These are phyloP conservation scores for Hylomyscus alleni DNA, from an alignment of 2,797 vertebrate genomes.

Conservation along the genomic window DNA sequence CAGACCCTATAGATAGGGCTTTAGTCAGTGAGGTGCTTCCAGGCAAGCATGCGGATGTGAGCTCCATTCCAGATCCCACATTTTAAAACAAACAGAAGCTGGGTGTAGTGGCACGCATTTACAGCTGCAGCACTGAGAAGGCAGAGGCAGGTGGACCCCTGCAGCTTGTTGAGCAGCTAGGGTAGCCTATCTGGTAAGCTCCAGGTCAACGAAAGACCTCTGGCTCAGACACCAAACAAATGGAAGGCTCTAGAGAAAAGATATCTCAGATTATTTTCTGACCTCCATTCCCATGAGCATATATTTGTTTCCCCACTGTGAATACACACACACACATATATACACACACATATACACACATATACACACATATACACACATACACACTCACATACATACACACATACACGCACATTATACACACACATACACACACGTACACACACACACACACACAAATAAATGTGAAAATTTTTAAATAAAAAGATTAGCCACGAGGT, in stretches of 20 bases:
- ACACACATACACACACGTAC: not conserved
- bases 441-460: not conserved
- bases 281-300: not conserved
- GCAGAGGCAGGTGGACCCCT: not conserved
- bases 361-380: not conserved
- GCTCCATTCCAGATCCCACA: not conserved
- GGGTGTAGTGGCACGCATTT: not conserved
- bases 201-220: not conserved
- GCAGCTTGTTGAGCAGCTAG: not conserved
- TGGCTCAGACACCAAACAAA: not conserved
- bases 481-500: not conserved
- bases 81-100: not conserved
- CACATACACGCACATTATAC: not conserved
- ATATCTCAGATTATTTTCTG: not conserved
- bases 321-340: not conserved
- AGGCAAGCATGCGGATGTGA: not conserved
- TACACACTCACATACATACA: fast-evolving
- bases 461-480: not conserved
- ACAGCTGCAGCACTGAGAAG: not conserved
- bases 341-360: not conserved
- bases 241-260: not conserved
- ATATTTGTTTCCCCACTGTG: not conserved
- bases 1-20: not conserved
- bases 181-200: not conserved
- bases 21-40: not conserved